A percentile compares a stretch with the other conserved stretches of the same genome.
Evolutionary conservation across 2,888 invertebrate genomes (phyloP).

Genomic region (Beris morrisii): DNA sequence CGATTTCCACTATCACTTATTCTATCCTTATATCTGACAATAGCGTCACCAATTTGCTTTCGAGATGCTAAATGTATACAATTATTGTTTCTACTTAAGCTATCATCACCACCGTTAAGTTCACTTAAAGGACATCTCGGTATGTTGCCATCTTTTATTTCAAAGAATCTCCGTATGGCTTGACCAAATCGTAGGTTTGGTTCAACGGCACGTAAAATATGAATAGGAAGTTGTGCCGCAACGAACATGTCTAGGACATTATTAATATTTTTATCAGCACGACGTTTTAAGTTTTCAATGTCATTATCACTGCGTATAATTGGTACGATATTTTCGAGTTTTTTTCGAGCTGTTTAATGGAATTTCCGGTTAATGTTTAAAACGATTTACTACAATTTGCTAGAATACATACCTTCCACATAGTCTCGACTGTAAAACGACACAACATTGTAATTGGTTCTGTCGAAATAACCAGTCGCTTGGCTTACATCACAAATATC

Average conservation of each 20-base stretch:
- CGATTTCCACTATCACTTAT: constrained; percentile 42
- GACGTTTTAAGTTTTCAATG: constrained; percentile 59
- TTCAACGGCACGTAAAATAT: constrained; percentile 78
- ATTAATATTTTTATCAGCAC: constrained; percentile 55
- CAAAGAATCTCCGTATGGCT: constrained; percentile 54
- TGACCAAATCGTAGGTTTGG: constrained; percentile 66
- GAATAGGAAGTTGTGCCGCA: constrained; percentile 63
- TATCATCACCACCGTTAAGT: constrained; percentile 19
- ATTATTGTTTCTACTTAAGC: constrained; percentile 42
- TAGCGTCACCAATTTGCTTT: constrained; percentile 56
- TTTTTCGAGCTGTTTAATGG: constrained; percentile 64
- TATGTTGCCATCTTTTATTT: constrained; percentile 41
- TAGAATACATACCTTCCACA: constrained; percentile 60
- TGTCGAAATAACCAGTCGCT: constrained; percentile 78
- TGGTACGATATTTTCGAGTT: constrained; percentile 62
- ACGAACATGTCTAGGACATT: constrained; percentile 73
- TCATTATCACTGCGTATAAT: constrained; percentile 68
- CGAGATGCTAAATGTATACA: constrained; percentile 61
- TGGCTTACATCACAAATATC: constrained; percentile 69
- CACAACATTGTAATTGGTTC: constrained; percentile 69
- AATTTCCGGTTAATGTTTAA: neutral
- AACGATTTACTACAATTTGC: neutral
- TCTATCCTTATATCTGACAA: constrained; percentile 54
- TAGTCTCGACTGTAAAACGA: constrained; percentile 86
- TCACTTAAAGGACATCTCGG: constrained; percentile 43